These are phyloP conservation scores for Microhierax caerulescens DNA, from an alignment of 2,797 vertebrate genomes.

Conservation along the genomic window DNA sequence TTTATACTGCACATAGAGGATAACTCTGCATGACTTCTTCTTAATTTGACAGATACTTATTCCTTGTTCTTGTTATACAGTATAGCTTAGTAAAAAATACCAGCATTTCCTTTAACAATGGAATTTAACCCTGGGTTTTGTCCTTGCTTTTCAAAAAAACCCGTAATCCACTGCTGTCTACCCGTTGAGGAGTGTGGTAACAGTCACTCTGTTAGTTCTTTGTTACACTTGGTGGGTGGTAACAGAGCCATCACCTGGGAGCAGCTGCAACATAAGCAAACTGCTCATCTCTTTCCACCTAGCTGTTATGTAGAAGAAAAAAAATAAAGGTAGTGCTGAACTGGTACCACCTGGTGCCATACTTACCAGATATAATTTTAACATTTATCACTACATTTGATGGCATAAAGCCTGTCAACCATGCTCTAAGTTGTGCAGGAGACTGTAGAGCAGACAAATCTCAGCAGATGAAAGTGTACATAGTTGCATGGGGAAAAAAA, in stretches of 20 bases:
- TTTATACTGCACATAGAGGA: background rate
- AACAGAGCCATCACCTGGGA: background rate
- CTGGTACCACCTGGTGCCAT: background rate
- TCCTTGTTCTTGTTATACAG: background rate
- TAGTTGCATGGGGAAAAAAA: background rate
- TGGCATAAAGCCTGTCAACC: background rate
- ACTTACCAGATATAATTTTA: background rate
- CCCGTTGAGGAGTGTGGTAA: background rate
- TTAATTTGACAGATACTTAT: constrained; percentile 8
- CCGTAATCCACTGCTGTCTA: background rate
- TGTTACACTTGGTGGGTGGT: background rate
- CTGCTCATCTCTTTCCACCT: background rate
- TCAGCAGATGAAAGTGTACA: background rate
- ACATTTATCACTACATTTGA: background rate
- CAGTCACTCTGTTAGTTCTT: background rate
- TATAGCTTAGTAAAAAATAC: background rate
- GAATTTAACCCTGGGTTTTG: background rate
- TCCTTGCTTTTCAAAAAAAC: background rate
- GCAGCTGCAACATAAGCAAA: background rate
- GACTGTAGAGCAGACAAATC: background rate
- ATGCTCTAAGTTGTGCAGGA: background rate
- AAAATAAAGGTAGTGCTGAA: background rate
- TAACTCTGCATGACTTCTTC: background rate
- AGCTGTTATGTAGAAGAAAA: background rate
- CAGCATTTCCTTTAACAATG: background rate